A percentile compares a stretch with the other conserved stretches of the same genome.
Conservation (phyloP, 2,888 invertebrate genomes). For the Tigriopus californicus region DNA sequence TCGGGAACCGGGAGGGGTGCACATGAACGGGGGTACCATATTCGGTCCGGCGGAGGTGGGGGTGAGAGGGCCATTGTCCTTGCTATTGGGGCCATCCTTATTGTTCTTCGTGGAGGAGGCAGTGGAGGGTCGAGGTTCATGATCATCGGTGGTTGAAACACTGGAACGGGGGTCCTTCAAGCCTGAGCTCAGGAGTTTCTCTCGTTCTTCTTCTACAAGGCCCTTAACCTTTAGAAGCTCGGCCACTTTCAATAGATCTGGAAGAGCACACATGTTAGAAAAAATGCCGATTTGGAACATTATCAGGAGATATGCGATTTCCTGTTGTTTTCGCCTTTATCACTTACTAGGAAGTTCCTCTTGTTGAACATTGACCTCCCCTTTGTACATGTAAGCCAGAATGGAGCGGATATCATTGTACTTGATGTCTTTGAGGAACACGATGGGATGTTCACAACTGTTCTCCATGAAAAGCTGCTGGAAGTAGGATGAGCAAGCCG, state of each 20-base stretch:
- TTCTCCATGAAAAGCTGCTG: constrained; percentile 22
- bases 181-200: neutral
- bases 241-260: constrained; percentile 36
- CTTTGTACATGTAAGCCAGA: constrained; percentile 23
- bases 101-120: neutral
- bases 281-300: neutral
- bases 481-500: constrained; percentile 24
- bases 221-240: constrained; percentile 42
- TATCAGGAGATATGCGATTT: neutral
- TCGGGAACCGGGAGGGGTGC: neutral
- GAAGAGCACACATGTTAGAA: neutral
- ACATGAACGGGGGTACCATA: neutral
- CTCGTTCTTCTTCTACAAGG: constrained; percentile 30
- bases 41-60: neutral
- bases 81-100: neutral
- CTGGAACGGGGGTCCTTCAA: neutral
- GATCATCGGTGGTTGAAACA: neutral
- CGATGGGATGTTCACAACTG: constrained; percentile 24
- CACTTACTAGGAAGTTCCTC: constrained; percentile 13
- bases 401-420: constrained; percentile 22
- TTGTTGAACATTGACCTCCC: constrained; percentile 12
- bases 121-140: neutral
- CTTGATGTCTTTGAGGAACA: constrained; percentile 24
- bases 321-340: neutral
- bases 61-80: neutral